Evolutionary conservation across 2,797 vertebrate species (phyloP), one percentile per base, ranked within the genome.

Genomic region (Fistularia tabacaria): DNA sequence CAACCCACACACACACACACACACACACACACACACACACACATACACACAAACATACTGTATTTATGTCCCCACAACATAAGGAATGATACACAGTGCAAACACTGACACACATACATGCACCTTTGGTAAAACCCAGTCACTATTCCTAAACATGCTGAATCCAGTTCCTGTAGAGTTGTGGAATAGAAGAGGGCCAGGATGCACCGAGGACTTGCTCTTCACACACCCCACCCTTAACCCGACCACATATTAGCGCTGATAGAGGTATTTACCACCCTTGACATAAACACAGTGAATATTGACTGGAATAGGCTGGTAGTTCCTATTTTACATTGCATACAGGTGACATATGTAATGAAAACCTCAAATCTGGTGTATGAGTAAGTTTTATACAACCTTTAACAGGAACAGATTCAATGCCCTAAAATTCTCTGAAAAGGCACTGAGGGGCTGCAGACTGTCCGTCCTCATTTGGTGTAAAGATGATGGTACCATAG

Each of bases 101-200:
- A 25, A 25, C 25, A 25, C 25, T 25, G 25, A 25, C 25, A 25
- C 25, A 25, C 87, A 85, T 62, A 61, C 89, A 89, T 89, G 90
- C 89, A 64, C 74, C n/a, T n/a, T n/a, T n/a, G n/a, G n/a, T n/a
- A n/a, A n/a, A n/a, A 76, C 75, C 73, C 67, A 76, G 77, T 93
- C 91, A 93, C 94, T 95, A 95, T 95, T 95, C 93, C 93, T 92
- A 94, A 95, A 95, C 91, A 91, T 92, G 92, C 97, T 97, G 97
- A 95, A 94, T 96, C 94, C 88, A 97, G 93, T 96, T 96, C 92
- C 92, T 92, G 91, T 88, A 89, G 90, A 88, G 77, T 81, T 67
- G 87, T 74, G 57, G 73, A 69, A 60, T 42, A 72, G 89, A 88
- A 88, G 89, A 88, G 88, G 87, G 80, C 87, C 77, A 83, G 71